phyloP scores from a whole-genome alignment of 2,797 vertebrate species.

The Phoeniculus purpureus region DNA sequence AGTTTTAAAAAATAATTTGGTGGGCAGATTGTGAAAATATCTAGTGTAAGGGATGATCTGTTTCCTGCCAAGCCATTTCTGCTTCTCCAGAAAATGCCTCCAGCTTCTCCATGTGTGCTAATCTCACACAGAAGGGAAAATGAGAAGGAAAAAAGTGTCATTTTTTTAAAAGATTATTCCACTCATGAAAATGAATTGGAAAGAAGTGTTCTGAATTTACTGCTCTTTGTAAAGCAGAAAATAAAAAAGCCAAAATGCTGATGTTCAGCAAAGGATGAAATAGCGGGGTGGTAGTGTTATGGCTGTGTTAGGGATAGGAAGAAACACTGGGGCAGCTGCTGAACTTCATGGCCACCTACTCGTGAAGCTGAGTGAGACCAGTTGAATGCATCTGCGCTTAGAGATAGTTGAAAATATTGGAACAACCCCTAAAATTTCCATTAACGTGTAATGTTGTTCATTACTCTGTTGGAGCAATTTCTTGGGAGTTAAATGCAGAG shows the following conservation, averaged over 20 bases:
- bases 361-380: background rate
- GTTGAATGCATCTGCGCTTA: background rate
- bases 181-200: constrained; percentile 5
- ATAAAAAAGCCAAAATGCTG: background rate
- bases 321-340: background rate
- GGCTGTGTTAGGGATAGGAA: background rate
- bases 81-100: background rate
- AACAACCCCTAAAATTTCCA: background rate
- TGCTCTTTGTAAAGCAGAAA: background rate
- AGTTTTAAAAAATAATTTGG: background rate
- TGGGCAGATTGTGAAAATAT: background rate
- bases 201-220: background rate
- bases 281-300: background rate
- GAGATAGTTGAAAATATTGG: constrained; percentile 3
- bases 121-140: background rate
- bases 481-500: background rate
- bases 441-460: background rate
- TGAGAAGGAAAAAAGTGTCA: background rate
- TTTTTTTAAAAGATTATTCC: constrained; percentile 35
- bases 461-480: background rate
- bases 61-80: background rate
- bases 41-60: background rate
- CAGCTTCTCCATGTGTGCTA: background rate
- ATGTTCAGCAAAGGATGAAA: constrained; percentile 10
- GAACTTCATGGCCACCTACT: background rate